phyloP scores from a whole-genome alignment of 2,888 invertebrate genomes.

The Stegana nigrithorax region DNA sequence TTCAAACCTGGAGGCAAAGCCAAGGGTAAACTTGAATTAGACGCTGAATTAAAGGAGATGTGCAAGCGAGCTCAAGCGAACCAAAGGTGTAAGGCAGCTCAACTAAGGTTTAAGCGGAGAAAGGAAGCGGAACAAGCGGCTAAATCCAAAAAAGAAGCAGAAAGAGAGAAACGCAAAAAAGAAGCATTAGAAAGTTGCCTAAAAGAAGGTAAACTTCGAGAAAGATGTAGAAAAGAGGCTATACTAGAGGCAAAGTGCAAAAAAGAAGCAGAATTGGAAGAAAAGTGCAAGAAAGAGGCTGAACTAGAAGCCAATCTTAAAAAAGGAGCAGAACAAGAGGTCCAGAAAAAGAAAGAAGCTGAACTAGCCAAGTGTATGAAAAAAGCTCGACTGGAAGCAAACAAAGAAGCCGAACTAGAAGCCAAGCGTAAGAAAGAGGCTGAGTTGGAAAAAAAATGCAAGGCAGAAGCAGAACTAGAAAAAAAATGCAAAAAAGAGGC shows the following conservation, averaged over 20 bases:
- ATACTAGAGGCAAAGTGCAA: no score
- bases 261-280: background rate
- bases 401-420: no score
- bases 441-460: conserved; percentile 67
- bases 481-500: background rate
- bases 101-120: background rate
- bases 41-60: no score
- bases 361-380: background rate
- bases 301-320: background rate
- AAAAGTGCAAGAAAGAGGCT: background rate
- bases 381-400: background rate
- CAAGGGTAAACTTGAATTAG: no score
- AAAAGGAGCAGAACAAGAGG: background rate
- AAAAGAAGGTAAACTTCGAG: background rate
- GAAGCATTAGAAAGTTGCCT: background rate
- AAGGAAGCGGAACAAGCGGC: background rate
- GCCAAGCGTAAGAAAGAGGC: no score
- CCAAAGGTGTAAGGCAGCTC: no score
- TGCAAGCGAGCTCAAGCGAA: no score
- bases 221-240: background rate
- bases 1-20: no score
- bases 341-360: background rate
- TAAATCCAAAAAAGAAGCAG: background rate
- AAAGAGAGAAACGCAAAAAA: background rate
- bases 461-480: conserved; percentile 59